phyloP scores from a whole-genome alignment of 1,140 invertebrate species.

The Diorhabda elongata region DNA sequence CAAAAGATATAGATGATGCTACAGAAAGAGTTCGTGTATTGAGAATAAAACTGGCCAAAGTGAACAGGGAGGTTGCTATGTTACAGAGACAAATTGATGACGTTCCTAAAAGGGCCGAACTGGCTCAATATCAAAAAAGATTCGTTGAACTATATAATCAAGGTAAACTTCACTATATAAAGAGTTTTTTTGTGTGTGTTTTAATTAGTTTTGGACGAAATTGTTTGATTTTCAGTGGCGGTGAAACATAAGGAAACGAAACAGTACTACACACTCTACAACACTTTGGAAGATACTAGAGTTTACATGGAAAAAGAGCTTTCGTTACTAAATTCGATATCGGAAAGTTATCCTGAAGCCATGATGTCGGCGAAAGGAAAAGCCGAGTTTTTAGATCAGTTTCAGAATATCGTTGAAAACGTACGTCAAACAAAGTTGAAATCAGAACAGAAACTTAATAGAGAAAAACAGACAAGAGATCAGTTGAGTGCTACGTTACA shows the following conservation, averaged over 20 bases:
- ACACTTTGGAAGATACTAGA: constrained; percentile 91
- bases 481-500: constrained; percentile 66
- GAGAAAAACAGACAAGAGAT: constrained; percentile 70
- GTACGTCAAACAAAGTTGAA: constrained; percentile 78
- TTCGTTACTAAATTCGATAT: constrained; percentile 86
- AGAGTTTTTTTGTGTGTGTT: background rate
- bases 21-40: constrained; percentile 55
- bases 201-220: background rate
- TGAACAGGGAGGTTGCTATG: constrained; percentile 76
- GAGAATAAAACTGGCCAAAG: constrained; percentile 68
- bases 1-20: constrained; percentile 56
- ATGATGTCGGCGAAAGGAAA: constrained; percentile 65
- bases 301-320: constrained; percentile 89
- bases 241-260: constrained; percentile 95
- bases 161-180: constrained; percentile 54
- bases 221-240: constrained; percentile 65
- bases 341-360: constrained; percentile 84
- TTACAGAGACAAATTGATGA: constrained; percentile 81
- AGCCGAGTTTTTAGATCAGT: constrained; percentile 84
- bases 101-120: constrained; percentile 84
- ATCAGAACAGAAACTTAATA: constrained; percentile 58
- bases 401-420: constrained; percentile 81
- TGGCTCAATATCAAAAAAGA: constrained; percentile 90
- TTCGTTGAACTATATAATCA: constrained; percentile 97
- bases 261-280: constrained; percentile 94